A percentile compares a stretch with the other conserved stretches of the same genome.
Evolutionary conservation across 2,113 vertebrate species (phyloP).

Genomic region (Lampris megalopsis): DNA sequence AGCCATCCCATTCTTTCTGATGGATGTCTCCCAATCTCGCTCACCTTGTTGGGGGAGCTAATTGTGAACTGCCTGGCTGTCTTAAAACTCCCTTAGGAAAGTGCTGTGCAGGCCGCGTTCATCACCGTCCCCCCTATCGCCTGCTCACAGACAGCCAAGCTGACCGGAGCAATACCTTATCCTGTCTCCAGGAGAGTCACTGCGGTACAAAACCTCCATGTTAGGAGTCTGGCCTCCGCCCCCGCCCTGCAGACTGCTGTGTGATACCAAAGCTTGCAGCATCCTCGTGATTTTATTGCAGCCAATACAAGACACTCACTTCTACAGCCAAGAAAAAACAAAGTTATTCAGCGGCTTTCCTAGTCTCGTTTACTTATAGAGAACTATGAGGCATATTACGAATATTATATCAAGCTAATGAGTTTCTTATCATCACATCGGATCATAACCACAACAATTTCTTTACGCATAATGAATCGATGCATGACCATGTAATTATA

Average conservation of each 20-base stretch:
- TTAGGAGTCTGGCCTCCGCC: no score
- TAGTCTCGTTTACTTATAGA: background rate
- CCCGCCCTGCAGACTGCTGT: no score
- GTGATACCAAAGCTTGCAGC: slow-evolving; percentile 31
- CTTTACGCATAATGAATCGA: slow-evolving; percentile 27
- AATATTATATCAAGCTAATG: slow-evolving; percentile 30
- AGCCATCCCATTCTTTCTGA: slow-evolving; percentile 62
- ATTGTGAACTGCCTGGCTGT: slow-evolving; percentile 72
- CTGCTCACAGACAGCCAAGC: slow-evolving; percentile 55
- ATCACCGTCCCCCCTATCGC: slow-evolving; percentile 60
- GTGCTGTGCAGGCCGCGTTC: slow-evolving; percentile 40
- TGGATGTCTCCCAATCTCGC: slow-evolving; percentile 72
- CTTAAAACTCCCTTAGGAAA: slow-evolving; percentile 69
- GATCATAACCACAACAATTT: slow-evolving; percentile 20
- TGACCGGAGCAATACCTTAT: slow-evolving; percentile 42
- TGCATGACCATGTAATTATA: slow-evolving; percentile 37
- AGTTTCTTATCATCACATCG: slow-evolving; percentile 45
- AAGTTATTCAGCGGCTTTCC: background rate
- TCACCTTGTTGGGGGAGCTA: slow-evolving; percentile 71
- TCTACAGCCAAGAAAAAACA: background rate
- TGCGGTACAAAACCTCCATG: slow-evolving; percentile 25
- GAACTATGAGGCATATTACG: slow-evolving; percentile 20
- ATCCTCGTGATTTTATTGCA: slow-evolving; percentile 31
- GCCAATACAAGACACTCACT: slow-evolving; percentile 6
- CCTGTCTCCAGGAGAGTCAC: slow-evolving; percentile 34